Evolutionary conservation across 1,140 invertebrate species (phyloP).

Genomic region (Aphaenogaster rudis): DNA sequence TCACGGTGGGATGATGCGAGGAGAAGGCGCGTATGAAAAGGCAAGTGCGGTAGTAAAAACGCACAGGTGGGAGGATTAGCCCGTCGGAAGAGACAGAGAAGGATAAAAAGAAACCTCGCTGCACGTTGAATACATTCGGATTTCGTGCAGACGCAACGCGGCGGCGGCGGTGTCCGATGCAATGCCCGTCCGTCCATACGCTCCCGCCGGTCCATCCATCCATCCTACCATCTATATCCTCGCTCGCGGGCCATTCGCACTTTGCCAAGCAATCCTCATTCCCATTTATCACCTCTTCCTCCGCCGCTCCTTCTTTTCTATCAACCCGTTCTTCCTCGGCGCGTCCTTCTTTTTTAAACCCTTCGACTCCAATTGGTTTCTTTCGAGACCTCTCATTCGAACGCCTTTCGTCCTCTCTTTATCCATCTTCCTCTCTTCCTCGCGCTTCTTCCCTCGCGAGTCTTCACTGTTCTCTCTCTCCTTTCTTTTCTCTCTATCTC

Average conservation of each 20-base stretch:
- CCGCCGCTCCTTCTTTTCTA: conserved; percentile 75
- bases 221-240: conserved; percentile 72
- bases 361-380: conserved; percentile 81
- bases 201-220: conserved; percentile 66
- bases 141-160: conserved; percentile 71
- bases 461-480: conserved; percentile 26
- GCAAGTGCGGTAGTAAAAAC: conserved; percentile 61
- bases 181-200: conserved; percentile 71
- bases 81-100: conserved; percentile 3
- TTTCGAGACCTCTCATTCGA: conserved; percentile 68
- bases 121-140: conserved; percentile 73
- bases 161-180: conserved; percentile 59
- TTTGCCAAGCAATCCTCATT: conserved; percentile 84
- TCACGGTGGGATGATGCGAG: conserved; percentile 11
- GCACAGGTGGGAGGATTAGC: conserved; percentile 71
- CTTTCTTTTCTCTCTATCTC: conserved; percentile 27
- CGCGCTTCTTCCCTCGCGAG: conserved; percentile 8
- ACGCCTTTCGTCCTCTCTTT: conserved; percentile 42
- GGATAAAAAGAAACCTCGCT: conserved; percentile 39
- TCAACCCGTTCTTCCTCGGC: conserved; percentile 64
- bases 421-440: conserved; percentile 20
- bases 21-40: conserved; percentile 49
- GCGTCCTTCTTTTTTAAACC: conserved; percentile 70
- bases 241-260: conserved; percentile 80
- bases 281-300: conserved; percentile 84